Conservation (phyloP, 1,140 invertebrate genomes). For the Akabosia matsudoensis region DNA sequence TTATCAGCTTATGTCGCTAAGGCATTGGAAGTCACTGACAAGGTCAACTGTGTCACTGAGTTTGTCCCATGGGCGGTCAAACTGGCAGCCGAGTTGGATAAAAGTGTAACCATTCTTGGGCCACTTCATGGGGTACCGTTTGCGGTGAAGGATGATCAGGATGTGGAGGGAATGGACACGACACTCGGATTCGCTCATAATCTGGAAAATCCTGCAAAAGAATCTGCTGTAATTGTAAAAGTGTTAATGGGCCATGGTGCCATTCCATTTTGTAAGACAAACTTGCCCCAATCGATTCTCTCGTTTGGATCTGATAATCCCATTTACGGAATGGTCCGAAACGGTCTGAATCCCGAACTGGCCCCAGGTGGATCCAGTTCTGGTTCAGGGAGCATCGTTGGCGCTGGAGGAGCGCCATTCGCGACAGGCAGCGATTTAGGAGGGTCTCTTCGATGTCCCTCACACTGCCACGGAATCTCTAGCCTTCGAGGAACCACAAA, state of each 20-base stretch:
- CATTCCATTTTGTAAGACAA: slow-evolving; percentile 55
- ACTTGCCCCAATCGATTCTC: slow-evolving; percentile 51
- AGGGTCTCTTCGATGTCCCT: slow-evolving; percentile 61
- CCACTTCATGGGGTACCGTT: slow-evolving; percentile 51
- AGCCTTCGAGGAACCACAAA: slow-evolving; percentile 53
- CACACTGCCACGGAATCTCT: slow-evolving; percentile 61
- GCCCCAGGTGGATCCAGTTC: slow-evolving; percentile 53
- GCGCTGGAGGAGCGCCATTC: slow-evolving; percentile 49
- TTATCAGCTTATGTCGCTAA: slow-evolving; percentile 45
- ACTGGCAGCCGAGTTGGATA: slow-evolving; percentile 47
- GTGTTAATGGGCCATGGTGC: slow-evolving; percentile 49
- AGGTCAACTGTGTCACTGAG: slow-evolving; percentile 50
- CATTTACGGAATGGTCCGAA: slow-evolving; percentile 53
- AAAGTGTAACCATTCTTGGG: slow-evolving; percentile 32
- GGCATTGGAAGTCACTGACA: slow-evolving; percentile 48
- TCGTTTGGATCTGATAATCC: slow-evolving; percentile 54
- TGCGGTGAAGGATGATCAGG: slow-evolving; percentile 50
- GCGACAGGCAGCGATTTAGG: slow-evolving; percentile 55
- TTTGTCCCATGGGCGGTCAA: slow-evolving; percentile 47
- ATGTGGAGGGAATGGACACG: slow-evolving; percentile 53
- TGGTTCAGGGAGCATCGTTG: slow-evolving; percentile 49
- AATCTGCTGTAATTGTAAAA: slow-evolving; percentile 50
- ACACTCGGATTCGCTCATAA: slow-evolving; percentile 51
- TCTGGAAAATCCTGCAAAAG: slow-evolving; percentile 49
- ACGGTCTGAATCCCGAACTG: slow-evolving; percentile 50